Evolutionary conservation across 2,888 invertebrate genomes (phyloP), one percentile per base, ranked within the genome.

Genomic region (Philonicus albiceps): DNA sequence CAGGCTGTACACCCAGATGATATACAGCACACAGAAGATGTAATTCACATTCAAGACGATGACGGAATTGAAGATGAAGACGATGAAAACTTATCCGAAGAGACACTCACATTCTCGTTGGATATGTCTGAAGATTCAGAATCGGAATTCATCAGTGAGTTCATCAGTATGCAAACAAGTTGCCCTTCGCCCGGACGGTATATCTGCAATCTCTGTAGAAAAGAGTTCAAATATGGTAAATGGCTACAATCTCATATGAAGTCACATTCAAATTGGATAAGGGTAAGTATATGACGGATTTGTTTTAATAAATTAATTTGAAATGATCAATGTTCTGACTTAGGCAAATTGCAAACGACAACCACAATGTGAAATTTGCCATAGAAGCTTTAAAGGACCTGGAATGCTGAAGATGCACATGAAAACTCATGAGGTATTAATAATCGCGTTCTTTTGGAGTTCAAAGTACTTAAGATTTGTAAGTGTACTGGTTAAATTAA

Each of bases 401-500:
- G 95, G 95, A 19, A 95, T 95, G 95, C 90, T 95, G 43, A 94
- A 94, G 89, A 94, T 95, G 94, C 95, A 95, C 89, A 94, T 95
- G 94, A 93, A 94, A 11, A 95, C 94, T 0, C 94, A 95, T 91
- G 94, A 94, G 88, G 90, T 90, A 89, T 86, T 19, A 31, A 8
- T 40, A 40, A 2, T 13, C 7, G 11, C 53, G n/a, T 86, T 78
- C 31, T 55, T 49, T 78, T 73, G 55, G 80, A 13, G 55, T 31
- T 81, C 72, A 5, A 31, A 31, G 31, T 74, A 34, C 31, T 74
- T 74, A 4, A n/a, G 31, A n/a, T 31, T 30, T 5, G 3, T 74
- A 0, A 0, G 11, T 27, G 19, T 49, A 5, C 13, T 49, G 49
- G n/a, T 49, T 49, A 13, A 49, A n/a, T 0, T n/a, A 49, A n/a